These are phyloP conservation scores for Anhinga anhinga DNA, from an alignment of 2,113 vertebrate genomes.

Conservation along the genomic window DNA sequence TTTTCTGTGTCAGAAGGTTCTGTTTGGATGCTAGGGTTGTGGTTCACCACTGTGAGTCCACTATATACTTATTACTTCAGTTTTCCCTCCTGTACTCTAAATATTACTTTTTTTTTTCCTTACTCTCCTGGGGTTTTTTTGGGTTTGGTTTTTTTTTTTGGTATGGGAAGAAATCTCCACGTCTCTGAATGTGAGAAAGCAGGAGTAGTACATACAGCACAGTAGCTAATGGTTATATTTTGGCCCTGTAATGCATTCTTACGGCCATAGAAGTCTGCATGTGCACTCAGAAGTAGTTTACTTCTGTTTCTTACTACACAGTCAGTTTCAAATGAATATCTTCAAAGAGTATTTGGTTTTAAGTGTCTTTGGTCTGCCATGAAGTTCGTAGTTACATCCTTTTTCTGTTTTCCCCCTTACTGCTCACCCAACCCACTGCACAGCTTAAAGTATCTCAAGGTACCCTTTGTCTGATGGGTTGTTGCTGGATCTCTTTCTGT, in stretches of 20 bases:
- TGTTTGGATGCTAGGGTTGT: conserved; percentile 23
- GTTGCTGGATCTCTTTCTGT: neutral
- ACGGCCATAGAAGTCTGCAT: neutral
- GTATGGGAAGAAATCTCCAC: neutral
- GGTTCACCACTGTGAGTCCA: neutral
- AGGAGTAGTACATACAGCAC: neutral
- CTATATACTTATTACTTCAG: neutral
- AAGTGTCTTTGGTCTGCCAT: neutral
- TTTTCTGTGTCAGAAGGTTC: neutral
- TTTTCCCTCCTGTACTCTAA: neutral
- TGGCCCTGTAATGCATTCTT: neutral
- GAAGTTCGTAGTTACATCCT: neutral
- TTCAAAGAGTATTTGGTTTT: neutral
- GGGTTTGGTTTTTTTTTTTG: neutral
- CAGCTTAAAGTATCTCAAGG: neutral
- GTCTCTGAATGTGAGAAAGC: neutral
- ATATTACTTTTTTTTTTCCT: neutral
- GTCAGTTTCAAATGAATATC: neutral
- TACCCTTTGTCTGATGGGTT: neutral
- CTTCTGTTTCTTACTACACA: neutral
- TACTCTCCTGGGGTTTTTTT: neutral
- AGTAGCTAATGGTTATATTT: neutral
- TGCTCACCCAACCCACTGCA: neutral
- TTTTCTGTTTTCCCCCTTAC: neutral
- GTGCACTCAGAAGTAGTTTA: neutral